phyloP scores from a whole-genome alignment of 2,888 invertebrate genomes.

The Lissonota sp. region DNA sequence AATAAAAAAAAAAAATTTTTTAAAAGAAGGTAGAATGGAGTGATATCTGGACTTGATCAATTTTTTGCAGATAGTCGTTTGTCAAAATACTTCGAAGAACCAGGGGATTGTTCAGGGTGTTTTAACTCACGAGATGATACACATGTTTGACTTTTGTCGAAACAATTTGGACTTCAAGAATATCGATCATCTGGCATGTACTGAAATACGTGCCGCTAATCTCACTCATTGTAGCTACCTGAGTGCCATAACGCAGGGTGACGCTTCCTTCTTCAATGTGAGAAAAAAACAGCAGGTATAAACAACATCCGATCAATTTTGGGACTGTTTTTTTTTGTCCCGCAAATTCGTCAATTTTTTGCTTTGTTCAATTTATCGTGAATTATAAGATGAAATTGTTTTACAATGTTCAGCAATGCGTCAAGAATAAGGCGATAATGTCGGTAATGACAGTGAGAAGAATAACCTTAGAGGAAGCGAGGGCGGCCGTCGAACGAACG shows the following conservation, averaged over 20 bases:
- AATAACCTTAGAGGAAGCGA: conserved; percentile 89
- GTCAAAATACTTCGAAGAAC: conserved; percentile 92
- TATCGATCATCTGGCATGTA: conserved; percentile 96
- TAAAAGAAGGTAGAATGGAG: conserved; percentile 12
- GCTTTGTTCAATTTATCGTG: conserved; percentile 23
- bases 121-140: conserved; percentile 96
- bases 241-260: conserved; percentile 91
- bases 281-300: conserved; percentile 91
- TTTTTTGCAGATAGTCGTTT: conserved; percentile 91
- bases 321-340: conserved; percentile 10
- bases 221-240: conserved; percentile 95
- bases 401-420: conserved; percentile 91
- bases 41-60: conserved; percentile 25
- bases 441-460: conserved; percentile 94
- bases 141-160: conserved; percentile 97
- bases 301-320: conserved; percentile 2
- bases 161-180: conserved; percentile 95
- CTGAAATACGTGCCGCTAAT: conserved; percentile 97
- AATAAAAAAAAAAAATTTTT: conserved; percentile 67
- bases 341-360: conserved; percentile 12
- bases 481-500: conserved; percentile 92
- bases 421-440: conserved; percentile 93
- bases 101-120: conserved; percentile 91
- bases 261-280: conserved; percentile 89
- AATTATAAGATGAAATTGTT: conserved; percentile 5